Conservation (phyloP, 2,888 invertebrate species). For the Oscheius sp. region DNA sequence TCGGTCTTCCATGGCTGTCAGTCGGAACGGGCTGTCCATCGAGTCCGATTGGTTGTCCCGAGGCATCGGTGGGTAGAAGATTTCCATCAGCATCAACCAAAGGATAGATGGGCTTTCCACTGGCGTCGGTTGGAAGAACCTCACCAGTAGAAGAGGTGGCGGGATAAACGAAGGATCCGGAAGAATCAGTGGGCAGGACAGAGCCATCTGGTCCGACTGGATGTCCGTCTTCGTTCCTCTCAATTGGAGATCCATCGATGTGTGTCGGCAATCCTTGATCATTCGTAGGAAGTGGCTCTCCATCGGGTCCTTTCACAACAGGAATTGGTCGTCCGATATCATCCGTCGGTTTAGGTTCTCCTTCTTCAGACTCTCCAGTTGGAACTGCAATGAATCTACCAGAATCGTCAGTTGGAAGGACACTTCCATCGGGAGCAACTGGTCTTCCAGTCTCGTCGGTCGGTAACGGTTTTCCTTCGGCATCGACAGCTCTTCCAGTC, state of each 20-base stretch:
- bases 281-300: conserved; percentile 38
- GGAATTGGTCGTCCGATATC: conserved; percentile 35
- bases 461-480: conserved; percentile 28
- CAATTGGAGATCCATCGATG: conserved; percentile 33
- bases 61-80: conserved; percentile 42
- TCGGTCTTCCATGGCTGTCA: conserved; percentile 43
- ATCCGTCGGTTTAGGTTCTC: conserved; percentile 33
- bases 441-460: conserved; percentile 43
- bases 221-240: conserved; percentile 39
- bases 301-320: conserved; percentile 53
- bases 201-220: conserved; percentile 41
- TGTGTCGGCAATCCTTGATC: conserved; percentile 33
- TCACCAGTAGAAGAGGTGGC: conserved; percentile 46
- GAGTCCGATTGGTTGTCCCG: conserved; percentile 39
- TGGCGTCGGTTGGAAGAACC: conserved; percentile 26
- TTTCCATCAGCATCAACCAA: conserved; percentile 39
- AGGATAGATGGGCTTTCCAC: conserved; percentile 40
- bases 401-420: conserved; percentile 43
- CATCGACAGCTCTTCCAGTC: conserved; percentile 34
- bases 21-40: conserved; percentile 51
- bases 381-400: conserved; percentile 59
- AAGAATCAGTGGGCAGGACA: conserved; percentile 46
- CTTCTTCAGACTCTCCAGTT: conserved; percentile 51
- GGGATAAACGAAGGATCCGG: conserved; percentile 37
- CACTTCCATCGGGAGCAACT: conserved; percentile 35